Evolutionary conservation across 2,113 vertebrate species (phyloP).

Genomic region (Vidua chalybeata): DNA sequence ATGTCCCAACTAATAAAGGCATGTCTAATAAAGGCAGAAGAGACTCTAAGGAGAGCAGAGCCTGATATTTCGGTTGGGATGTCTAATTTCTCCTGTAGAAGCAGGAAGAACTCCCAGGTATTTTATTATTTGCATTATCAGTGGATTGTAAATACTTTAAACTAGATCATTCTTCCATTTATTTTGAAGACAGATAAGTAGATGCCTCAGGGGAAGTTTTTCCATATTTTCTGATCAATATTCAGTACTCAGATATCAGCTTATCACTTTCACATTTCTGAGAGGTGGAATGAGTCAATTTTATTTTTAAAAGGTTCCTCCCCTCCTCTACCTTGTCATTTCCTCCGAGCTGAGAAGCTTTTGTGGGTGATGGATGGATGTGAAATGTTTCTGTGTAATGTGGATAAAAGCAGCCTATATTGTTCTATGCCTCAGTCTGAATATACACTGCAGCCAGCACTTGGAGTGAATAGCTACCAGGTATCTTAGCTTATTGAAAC

Average conservation of each 20-base stretch:
- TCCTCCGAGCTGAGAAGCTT: background rate
- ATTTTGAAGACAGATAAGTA: constrained; percentile 41
- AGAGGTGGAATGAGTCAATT: constrained; percentile 51
- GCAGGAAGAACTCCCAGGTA: background rate
- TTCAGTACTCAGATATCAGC: constrained; percentile 51
- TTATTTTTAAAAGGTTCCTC: constrained; percentile 22
- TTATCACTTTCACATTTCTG: constrained; percentile 54
- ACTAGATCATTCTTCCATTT: constrained; percentile 39
- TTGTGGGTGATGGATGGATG: constrained; percentile 53
- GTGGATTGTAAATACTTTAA: constrained; percentile 30
- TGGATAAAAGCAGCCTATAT: constrained; percentile 26
- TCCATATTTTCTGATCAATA: constrained; percentile 64
- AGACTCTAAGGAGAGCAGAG: background rate
- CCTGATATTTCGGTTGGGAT: background rate
- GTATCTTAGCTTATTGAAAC: background rate
- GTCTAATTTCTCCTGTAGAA: background rate
- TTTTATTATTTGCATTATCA: constrained; percentile 37
- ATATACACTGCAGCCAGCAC: constrained; percentile 6
- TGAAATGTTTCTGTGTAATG: constrained; percentile 15
- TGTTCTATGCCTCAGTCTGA: background rate
- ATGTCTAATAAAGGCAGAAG: background rate
- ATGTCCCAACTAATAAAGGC: background rate
- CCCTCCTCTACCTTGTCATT: background rate
- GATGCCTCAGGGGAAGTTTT: constrained; percentile 55
- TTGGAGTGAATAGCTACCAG: background rate